A percentile compares a stretch with the other conserved stretches of the same genome.
Evolutionary conservation across 2,797 vertebrate species (phyloP).

Genomic region (Lutjanus campechanus): DNA sequence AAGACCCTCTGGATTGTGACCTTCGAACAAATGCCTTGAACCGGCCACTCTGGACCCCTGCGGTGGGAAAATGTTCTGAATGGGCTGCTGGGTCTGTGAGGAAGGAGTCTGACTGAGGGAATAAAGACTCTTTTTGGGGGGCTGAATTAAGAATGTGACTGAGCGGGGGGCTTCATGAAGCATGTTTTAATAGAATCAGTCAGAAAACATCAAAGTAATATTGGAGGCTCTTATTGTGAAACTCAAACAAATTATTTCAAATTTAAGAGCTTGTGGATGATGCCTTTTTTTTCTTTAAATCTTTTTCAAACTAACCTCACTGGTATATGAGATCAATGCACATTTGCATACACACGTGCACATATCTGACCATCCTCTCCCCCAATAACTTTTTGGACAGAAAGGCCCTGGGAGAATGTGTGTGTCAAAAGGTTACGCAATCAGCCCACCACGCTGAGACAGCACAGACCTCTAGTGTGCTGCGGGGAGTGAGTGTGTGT

Average conservation of each 20-base stretch:
- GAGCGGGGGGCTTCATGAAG: constrained; percentile 49
- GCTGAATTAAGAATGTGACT: constrained; percentile 67
- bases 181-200: constrained; percentile 57
- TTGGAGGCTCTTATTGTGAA: background rate
- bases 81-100: constrained; percentile 70
- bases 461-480: constrained; percentile 83
- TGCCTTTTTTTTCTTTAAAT: background rate
- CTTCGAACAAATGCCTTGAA: constrained; percentile 73
- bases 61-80: constrained; percentile 82
- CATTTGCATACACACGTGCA: background rate
- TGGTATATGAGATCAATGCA: background rate
- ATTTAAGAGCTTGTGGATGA: background rate
- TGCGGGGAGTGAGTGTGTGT: constrained; percentile 58
- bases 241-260: background rate
- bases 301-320: background rate
- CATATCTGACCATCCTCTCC: constrained; percentile 16
- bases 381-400: constrained; percentile 35
- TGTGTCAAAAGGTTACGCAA: constrained; percentile 86
- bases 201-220: constrained; percentile 27
- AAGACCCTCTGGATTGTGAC: constrained; percentile 71
- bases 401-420: constrained; percentile 74
- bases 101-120: constrained; percentile 58
- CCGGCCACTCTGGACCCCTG: constrained; percentile 71
- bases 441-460: constrained; percentile 76
- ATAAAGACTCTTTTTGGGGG: constrained; percentile 68